Conservation (phyloP, 1,140 invertebrate genomes). For the Augochlora pura region DNA sequence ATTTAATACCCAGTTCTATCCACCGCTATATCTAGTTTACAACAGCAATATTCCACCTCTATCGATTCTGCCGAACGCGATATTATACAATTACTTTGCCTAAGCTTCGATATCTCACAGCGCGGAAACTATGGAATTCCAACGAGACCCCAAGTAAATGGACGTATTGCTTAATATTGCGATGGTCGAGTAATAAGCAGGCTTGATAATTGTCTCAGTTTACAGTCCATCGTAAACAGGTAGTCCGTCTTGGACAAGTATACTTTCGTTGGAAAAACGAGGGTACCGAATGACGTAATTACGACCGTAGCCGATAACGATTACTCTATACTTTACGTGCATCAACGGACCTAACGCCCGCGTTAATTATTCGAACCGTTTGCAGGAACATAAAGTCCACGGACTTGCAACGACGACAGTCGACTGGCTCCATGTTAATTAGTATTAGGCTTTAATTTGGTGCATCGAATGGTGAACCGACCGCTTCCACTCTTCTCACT, state of each 20-base stretch:
- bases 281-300: background rate
- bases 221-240: background rate
- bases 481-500: background rate
- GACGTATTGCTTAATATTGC: background rate
- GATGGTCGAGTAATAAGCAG: background rate
- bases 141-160: background rate
- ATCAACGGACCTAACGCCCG: too few relatives aligned
- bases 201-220: background rate
- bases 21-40: too few relatives aligned
- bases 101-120: background rate
- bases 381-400: background rate
- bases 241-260: background rate
- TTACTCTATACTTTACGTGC: background rate
- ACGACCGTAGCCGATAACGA: background rate
- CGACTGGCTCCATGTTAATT: background rate
- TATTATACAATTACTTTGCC: background rate
- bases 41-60: background rate
- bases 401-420: background rate
- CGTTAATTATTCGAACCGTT: background rate
- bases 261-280: background rate
- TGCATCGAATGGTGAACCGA: background rate
- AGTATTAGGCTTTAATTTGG: constrained; percentile 26
- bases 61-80: too few relatives aligned
- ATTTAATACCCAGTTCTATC: too few relatives aligned
- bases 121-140: background rate